phyloP scores from a whole-genome alignment of 2,888 invertebrate genomes.

The Peribatodes rhomboidaria region DNA sequence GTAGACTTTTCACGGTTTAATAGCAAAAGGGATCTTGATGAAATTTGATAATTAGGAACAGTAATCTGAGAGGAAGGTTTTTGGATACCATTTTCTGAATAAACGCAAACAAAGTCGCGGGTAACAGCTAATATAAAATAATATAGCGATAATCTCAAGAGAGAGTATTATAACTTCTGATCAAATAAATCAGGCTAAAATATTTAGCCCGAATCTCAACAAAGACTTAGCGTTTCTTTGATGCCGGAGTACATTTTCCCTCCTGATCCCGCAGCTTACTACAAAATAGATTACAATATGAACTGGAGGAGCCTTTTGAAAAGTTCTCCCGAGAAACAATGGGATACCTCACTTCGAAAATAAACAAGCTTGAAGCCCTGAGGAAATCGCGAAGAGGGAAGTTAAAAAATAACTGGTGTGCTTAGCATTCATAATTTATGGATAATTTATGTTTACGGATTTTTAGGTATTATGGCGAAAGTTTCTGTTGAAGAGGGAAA shows the following conservation, averaged over 20 bases:
- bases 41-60: no score
- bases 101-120: no score
- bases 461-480: constrained; percentile 44
- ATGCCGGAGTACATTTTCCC: constrained; percentile 12
- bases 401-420: constrained; percentile 38
- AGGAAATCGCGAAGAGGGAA: constrained; percentile 33
- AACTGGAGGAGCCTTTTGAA: constrained; percentile 19
- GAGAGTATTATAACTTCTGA: constrained; percentile 15
- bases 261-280: constrained; percentile 16
- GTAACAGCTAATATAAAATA: constrained; percentile 1
- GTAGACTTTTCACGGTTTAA: no score
- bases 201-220: constrained; percentile 17
- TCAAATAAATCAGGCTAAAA: constrained; percentile 25
- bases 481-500: constrained; percentile 36
- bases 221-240: constrained; percentile 14
- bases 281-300: constrained; percentile 29
- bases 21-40: no score
- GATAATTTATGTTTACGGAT: constrained; percentile 32
- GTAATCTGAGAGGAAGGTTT: no score
- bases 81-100: no score
- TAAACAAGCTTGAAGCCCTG: constrained; percentile 28
- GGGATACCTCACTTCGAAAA: constrained; percentile 22
- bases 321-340: constrained; percentile 27
- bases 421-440: constrained; percentile 46
- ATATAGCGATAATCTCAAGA: constrained; percentile 7